Conservation (phyloP, 92 coral and sea anemone genomes). For the Zoanthus solanderi region DNA sequence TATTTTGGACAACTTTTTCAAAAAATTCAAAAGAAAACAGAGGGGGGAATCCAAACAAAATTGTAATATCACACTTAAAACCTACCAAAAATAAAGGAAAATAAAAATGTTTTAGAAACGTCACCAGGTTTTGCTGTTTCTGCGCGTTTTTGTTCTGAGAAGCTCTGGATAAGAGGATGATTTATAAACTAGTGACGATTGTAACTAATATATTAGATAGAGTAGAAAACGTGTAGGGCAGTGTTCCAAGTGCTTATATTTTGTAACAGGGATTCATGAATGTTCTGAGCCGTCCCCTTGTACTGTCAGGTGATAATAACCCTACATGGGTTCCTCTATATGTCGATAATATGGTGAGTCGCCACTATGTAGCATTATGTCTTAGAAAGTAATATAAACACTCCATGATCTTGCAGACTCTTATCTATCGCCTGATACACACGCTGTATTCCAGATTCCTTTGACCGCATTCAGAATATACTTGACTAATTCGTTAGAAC, state of each 20-base stretch:
- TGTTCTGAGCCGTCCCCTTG: slow-evolving; percentile 52
- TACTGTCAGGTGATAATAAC: slow-evolving; percentile 41
- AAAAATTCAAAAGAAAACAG: neutral
- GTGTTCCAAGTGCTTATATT: slow-evolving; percentile 38
- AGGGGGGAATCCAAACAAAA: neutral
- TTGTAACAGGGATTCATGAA: slow-evolving; percentile 51
- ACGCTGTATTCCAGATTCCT: too few relatives aligned
- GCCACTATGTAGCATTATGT: neutral
- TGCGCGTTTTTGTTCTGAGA: slow-evolving; percentile 41
- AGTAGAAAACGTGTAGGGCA: neutral
- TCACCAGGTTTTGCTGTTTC: neutral
- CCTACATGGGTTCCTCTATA: slow-evolving; percentile 44
- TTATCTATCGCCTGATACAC: too few relatives aligned
- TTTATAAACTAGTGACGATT: neutral
- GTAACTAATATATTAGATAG: neutral
- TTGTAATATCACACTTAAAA: neutral
- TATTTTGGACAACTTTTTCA: neutral
- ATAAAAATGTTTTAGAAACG: neutral
- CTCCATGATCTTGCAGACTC: too few relatives aligned
- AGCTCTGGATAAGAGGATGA: slow-evolving; percentile 48
- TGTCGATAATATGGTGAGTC: slow-evolving; percentile 47
- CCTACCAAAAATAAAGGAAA: neutral
- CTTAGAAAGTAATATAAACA: neutral
- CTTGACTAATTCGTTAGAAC: too few relatives aligned
- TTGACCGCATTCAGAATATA: too few relatives aligned